Conservation (phyloP, 2,113 vertebrate species). For the Colistium nudipinnis region DNA sequence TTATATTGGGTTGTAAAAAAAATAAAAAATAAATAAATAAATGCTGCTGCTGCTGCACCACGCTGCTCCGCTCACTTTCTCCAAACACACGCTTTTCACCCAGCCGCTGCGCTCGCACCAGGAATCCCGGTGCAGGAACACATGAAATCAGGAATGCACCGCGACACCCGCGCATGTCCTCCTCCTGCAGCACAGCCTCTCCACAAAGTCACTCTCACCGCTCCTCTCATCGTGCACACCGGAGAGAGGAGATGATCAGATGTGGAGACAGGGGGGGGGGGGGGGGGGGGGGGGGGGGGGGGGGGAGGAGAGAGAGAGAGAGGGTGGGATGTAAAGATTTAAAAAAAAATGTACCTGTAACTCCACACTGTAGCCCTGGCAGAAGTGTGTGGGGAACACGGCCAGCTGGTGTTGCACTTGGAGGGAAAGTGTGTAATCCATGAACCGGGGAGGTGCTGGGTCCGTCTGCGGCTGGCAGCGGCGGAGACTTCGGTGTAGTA, state of each 20-base stretch:
- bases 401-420: slow-evolving; percentile 82
- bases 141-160: slow-evolving; percentile 65
- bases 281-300: not conserved
- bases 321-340: not conserved
- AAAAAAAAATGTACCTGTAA: slow-evolving; percentile 80
- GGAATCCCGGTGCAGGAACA: slow-evolving; percentile 30
- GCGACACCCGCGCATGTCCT: slow-evolving; percentile 33
- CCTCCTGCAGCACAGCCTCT: slow-evolving; percentile 41
- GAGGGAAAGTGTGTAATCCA: slow-evolving; percentile 83
- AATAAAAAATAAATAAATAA: not conserved
- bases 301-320: not conserved
- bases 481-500: slow-evolving; percentile 60
- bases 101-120: slow-evolving; percentile 28
- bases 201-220: slow-evolving; percentile 47
- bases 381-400: slow-evolving; percentile 77
- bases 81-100: not conserved
- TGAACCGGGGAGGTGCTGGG: slow-evolving; percentile 68
- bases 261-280: not conserved
- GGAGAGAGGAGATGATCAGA: not conserved
- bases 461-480: slow-evolving; percentile 59
- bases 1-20: too few species aligned
- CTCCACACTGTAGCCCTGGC: slow-evolving; percentile 78
- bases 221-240: not conserved
- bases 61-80: slow-evolving; percentile 43
- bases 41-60: slow-evolving; percentile 1